Conservation (phyloP, 2,797 vertebrate genomes). For the Oophaga sylvatica region DNA sequence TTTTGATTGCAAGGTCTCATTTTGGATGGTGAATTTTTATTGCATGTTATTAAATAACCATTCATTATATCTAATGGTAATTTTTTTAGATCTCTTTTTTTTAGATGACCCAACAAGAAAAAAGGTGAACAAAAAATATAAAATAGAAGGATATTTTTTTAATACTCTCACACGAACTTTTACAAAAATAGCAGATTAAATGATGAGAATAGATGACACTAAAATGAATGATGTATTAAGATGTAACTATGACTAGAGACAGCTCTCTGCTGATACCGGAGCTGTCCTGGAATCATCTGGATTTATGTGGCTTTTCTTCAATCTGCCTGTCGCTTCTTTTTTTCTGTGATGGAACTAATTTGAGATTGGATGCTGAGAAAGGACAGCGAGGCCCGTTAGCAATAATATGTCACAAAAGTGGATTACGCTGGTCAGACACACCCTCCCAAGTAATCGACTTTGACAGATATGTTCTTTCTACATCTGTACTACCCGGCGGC, state of each 20-base stretch:
- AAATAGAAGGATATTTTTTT: too few species aligned
- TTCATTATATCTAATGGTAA: not conserved
- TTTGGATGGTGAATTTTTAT: too few species aligned
- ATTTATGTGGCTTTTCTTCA: slow-evolving; percentile 34
- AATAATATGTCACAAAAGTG: slow-evolving; percentile 30
- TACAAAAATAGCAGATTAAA: not conserved
- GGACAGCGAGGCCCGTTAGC: slow-evolving; percentile 53
- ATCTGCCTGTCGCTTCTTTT: slow-evolving; percentile 48
- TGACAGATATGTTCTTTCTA: slow-evolving; percentile 39
- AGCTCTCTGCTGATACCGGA: not conserved
- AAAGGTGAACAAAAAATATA: too few species aligned
- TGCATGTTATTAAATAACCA: not conserved
- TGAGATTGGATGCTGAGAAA: slow-evolving; percentile 40
- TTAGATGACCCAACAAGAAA: too few species aligned
- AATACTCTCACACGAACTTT: not conserved
- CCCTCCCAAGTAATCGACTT: slow-evolving; percentile 27
- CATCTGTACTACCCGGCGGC: slow-evolving; percentile 29
- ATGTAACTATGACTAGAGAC: slow-evolving; percentile 1
- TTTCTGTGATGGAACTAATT: slow-evolving; percentile 45
- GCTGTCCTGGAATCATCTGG: slow-evolving; percentile 22
- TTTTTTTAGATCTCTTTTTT: not conserved
- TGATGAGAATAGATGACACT: not conserved
- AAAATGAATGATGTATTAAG: slow-evolving; percentile 9
- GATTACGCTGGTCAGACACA: slow-evolving; percentile 50
- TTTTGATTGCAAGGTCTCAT: too few species aligned